phyloP scores from a whole-genome alignment of 2,113 vertebrate species.

The Pheucticus melanocephalus region DNA sequence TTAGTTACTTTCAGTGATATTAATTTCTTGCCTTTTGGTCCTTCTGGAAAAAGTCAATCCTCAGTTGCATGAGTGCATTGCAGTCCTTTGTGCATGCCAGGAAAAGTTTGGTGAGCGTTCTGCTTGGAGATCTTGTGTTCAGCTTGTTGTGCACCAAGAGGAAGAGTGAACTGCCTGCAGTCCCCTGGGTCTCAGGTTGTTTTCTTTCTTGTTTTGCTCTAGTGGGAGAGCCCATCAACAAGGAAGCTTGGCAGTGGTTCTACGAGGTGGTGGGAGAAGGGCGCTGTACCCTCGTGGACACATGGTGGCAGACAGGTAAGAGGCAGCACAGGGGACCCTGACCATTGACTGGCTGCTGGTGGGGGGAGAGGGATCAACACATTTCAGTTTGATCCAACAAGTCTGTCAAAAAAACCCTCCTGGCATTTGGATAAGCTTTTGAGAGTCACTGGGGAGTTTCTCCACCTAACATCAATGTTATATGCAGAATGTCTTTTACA shows the following conservation, averaged over 20 bases:
- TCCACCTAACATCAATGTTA: neutral
- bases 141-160: neutral
- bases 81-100: neutral
- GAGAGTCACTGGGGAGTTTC: neutral
- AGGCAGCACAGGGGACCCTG: neutral
- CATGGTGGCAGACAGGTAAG: conserved; percentile 97
- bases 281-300: conserved; percentile 87
- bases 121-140: neutral
- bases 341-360: neutral
- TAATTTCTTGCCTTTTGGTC: neutral
- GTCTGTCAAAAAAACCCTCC: neutral
- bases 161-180: neutral
- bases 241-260: conserved; percentile 93
- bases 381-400: rapidly evolving
- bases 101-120: neutral
- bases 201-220: conserved; percentile 19
- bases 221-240: conserved; percentile 94
- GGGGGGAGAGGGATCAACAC: neutral
- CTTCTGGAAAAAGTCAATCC: neutral
- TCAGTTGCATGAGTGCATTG: neutral
- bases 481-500: neutral
- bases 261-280: conserved; percentile 85
- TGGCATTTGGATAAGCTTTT: neutral
- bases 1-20: neutral
- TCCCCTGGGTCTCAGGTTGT: neutral